Percentiles rank a stretch among this genome's conserved stretches.
phyloP scores from a whole-genome alignment of 1,140 invertebrate species.

The Listronotus oregonensis region DNA sequence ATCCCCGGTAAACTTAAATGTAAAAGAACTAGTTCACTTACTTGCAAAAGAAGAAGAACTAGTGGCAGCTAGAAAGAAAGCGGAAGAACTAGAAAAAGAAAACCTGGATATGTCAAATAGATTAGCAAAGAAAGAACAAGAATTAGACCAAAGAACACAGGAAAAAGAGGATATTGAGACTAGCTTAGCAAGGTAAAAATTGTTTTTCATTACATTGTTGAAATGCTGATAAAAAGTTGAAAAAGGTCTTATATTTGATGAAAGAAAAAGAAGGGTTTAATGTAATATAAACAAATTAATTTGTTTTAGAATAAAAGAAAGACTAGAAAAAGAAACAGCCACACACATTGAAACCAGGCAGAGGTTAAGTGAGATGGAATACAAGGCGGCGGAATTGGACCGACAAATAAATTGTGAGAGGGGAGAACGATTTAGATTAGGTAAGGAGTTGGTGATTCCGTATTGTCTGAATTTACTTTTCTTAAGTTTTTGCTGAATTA shows the following conservation, averaged over 20 bases:
- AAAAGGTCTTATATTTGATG: too few relatives aligned
- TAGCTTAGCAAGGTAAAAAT: conserved; percentile 62
- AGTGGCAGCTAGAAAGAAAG: conserved; percentile 81
- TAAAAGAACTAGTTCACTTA: conserved; percentile 87
- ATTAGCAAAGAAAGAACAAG: conserved; percentile 91
- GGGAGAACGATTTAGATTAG: conserved; percentile 75
- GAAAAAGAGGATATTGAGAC: conserved; percentile 93
- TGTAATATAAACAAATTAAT: too few relatives aligned
- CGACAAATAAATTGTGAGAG: conserved; percentile 80
- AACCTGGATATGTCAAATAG: conserved; percentile 85
- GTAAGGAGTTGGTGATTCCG: conserved; percentile 10
- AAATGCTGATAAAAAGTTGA: too few relatives aligned
- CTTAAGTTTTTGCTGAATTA: too few relatives aligned
- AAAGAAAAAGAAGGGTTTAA: too few relatives aligned
- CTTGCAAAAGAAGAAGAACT: conserved; percentile 94
- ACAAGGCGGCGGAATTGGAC: conserved; percentile 73
- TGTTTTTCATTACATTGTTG: too few relatives aligned
- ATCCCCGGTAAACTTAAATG: conserved; percentile 86
- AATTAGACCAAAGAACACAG: conserved; percentile 84
- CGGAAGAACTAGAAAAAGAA: conserved; percentile 86
- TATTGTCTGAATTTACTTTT: too few relatives aligned
- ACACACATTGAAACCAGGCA: conserved; percentile 86
- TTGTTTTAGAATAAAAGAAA: conserved; percentile 75
- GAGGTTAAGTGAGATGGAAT: conserved; percentile 73
- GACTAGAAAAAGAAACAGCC: conserved; percentile 87